Evolutionary conservation across 2,113 vertebrate genomes (phyloP).

Genomic region (Actenoides lindsayi): DNA sequence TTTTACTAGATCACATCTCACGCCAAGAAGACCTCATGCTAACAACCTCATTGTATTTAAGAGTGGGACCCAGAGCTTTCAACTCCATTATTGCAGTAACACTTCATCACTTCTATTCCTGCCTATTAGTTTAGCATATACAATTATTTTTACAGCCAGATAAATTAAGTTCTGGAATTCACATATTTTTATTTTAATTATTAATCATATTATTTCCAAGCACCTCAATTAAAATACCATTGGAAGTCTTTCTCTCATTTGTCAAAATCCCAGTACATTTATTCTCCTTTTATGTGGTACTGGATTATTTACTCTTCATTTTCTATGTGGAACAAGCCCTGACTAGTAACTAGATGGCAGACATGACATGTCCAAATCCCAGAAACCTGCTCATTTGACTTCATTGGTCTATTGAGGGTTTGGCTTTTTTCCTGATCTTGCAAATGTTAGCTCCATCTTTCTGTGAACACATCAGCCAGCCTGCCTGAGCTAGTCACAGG

Average conservation of each 20-base stretch:
- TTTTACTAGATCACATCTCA: conserved; percentile 32
- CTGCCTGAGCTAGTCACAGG: conserved; percentile 62
- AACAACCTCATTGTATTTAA: conserved; percentile 15
- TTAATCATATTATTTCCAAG: conserved; percentile 28
- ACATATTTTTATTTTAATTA: conserved; percentile 42
- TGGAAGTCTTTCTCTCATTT: conserved; percentile 7
- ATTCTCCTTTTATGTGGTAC: conserved; percentile 54
- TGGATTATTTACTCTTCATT: conserved; percentile 61
- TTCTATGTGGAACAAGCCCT: conserved; percentile 45
- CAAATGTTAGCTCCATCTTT: conserved; percentile 45
- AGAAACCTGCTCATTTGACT: conserved; percentile 30
- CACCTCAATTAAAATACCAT: conserved; percentile 24
- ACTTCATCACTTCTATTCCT: conserved; percentile 6
- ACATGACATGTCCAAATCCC: conserved; percentile 33
- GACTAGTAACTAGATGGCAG: conserved; percentile 55
- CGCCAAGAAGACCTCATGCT: conserved; percentile 36
- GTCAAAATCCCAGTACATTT: conserved; percentile 26
- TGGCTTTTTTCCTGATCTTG: conserved; percentile 46
- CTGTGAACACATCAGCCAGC: conserved; percentile 31
- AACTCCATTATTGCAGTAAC: neutral
- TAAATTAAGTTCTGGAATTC: conserved; percentile 27
- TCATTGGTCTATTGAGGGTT: conserved; percentile 29
- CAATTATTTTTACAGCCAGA: conserved; percentile 33
- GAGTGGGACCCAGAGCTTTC: conserved; percentile 4
- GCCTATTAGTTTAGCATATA: conserved; percentile 28